Percentiles rank a stretch among this genome's conserved stretches.
Evolutionary conservation across 2,888 invertebrate genomes (phyloP).

Genomic region (Pegoplata infirma): DNA sequence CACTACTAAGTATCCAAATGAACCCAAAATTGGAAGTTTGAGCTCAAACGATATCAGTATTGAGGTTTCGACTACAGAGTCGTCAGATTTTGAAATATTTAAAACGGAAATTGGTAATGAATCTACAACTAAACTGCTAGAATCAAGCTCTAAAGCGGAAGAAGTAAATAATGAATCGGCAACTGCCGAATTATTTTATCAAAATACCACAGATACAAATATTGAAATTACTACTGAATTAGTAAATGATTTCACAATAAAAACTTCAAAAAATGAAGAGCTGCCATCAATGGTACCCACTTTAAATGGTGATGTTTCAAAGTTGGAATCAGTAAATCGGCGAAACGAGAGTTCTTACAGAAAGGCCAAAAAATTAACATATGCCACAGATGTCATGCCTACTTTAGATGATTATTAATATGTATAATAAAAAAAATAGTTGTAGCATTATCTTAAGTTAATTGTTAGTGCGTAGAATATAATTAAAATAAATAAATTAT

Average conservation of each 20-base stretch:
- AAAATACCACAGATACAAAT: too few species aligned
- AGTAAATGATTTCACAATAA: neutral
- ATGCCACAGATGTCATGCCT: conserved; percentile 71
- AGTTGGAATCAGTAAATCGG: neutral
- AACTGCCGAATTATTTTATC: neutral
- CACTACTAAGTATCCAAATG: too few species aligned
- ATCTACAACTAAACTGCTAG: neutral
- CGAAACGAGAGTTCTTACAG: conserved; percentile 1
- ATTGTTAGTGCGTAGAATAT: too few species aligned
- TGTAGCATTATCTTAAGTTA: too few species aligned
- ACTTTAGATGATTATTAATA: conserved; percentile 60
- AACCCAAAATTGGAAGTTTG: too few species aligned
- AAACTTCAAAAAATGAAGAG: neutral
- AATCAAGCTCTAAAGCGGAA: too few species aligned
- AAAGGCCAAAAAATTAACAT: conserved; percentile 60
- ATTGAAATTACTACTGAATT: neutral
- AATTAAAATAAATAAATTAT: too few species aligned
- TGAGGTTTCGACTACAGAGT: too few species aligned
- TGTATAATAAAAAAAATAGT: neutral
- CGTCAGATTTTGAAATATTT: neutral
- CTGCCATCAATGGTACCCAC: neutral
- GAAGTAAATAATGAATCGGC: too few species aligned
- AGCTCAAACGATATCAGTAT: too few species aligned
- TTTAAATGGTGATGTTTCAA: neutral
- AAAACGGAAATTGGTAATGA: neutral